Percentiles rank a stretch among this genome's conserved stretches.
These are phyloP conservation scores for Acanthis flammea DNA, from an alignment of 2,797 vertebrate genomes.

Conservation along the genomic window DNA sequence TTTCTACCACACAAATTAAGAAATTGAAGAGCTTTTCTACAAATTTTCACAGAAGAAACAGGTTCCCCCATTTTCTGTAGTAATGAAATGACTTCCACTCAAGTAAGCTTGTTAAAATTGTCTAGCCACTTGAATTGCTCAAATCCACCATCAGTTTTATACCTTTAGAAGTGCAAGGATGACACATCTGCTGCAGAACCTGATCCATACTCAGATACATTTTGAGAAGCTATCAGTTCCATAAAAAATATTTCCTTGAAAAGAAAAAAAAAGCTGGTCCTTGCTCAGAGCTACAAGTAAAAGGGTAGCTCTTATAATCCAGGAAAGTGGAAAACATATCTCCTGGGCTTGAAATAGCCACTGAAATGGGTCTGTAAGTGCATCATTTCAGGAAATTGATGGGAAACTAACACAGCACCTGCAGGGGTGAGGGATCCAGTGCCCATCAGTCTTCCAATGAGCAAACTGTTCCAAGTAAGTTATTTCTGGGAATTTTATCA, in stretches of 20 bases:
- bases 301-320: not conserved
- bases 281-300: not conserved
- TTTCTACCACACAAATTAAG: not conserved
- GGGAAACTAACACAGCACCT: not conserved
- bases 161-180: not conserved
- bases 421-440: not conserved
- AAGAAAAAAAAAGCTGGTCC: not conserved
- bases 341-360: not conserved
- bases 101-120: not conserved
- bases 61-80: not conserved
- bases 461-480: not conserved
- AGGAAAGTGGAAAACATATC: not conserved
- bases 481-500: slow-evolving; percentile 28
- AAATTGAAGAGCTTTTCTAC: not conserved
- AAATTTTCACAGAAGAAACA: not conserved
- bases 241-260: not conserved
- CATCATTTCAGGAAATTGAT: not conserved
- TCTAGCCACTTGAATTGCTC: not conserved
- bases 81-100: not conserved
- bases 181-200: not conserved
- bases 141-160: not conserved
- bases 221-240: not conserved
- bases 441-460: not conserved
- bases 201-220: not conserved
- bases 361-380: not conserved